Evolutionary conservation across 1,140 invertebrate genomes (phyloP).

Genomic region (Saccostrea echinata): DNA sequence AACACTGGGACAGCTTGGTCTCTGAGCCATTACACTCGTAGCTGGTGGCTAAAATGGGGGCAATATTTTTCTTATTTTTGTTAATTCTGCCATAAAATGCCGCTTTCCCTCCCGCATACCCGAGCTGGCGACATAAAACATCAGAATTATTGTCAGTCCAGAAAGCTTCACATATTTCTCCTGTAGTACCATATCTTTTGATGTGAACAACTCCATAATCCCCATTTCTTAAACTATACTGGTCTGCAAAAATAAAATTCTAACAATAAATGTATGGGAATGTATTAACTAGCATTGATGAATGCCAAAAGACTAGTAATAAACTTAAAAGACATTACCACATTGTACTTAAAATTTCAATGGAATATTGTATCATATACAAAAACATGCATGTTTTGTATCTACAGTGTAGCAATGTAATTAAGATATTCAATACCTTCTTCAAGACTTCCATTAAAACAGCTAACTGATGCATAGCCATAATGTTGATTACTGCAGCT

Average conservation of each 20-base stretch:
- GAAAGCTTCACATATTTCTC: constrained; percentile 63
- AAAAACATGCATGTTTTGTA: no score
- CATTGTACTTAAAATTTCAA: no score
- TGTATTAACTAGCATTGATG: background rate
- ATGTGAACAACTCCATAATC: constrained; percentile 57
- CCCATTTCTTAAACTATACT: constrained; percentile 15
- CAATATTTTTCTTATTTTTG: constrained; percentile 19
- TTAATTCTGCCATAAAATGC: constrained; percentile 43
- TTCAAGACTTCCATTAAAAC: constrained; percentile 52
- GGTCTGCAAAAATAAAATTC: constrained; percentile 7
- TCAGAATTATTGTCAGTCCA: constrained; percentile 61
- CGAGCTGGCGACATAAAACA: constrained; percentile 60
- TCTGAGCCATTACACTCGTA: constrained; percentile 60
- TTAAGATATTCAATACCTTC: constrained; percentile 33
- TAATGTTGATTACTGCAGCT: constrained; percentile 52
- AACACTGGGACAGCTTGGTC: constrained; percentile 53
- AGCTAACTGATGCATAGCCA: constrained; percentile 63
- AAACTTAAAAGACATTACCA: no score
- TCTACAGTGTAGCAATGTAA: no score
- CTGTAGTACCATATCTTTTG: constrained; percentile 42
- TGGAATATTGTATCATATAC: no score
- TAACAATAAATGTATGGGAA: background rate
- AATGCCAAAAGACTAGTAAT: no score
- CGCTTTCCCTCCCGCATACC: constrained; percentile 51
- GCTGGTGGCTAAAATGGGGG: constrained; percentile 55